Conservation (phyloP, 2,797 vertebrate species). For the Squalus acanthias region DNA sequence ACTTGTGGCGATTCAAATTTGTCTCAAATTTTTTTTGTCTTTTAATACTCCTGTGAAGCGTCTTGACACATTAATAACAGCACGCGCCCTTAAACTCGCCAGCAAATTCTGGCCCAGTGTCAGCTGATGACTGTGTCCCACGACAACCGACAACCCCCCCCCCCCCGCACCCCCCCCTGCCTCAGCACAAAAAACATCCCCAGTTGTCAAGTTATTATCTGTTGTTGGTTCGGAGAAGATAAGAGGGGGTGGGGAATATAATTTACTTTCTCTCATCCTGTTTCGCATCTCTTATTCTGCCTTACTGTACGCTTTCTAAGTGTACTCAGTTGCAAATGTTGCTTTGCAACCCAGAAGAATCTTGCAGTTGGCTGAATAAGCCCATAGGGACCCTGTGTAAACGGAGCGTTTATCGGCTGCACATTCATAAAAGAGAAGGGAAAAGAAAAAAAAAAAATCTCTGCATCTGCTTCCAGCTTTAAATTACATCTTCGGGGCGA, state of each 20-base stretch:
- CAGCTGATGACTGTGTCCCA: not conserved
- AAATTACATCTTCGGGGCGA: slow-evolving; percentile 53
- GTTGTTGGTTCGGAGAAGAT: not conserved
- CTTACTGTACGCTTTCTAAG: not conserved
- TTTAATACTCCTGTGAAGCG: too few species aligned
- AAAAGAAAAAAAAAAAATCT: slow-evolving; percentile 45
- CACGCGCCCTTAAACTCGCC: too few species aligned
- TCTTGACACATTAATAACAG: too few species aligned
- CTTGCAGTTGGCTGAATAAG: slow-evolving; percentile 41
- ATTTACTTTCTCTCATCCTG: not conserved
- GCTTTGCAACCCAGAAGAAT: slow-evolving; percentile 39
- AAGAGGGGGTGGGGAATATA: not conserved
- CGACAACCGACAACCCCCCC: not conserved
- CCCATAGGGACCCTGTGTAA: slow-evolving; percentile 48
- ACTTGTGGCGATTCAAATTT: too few species aligned
- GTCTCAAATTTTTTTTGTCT: too few species aligned
- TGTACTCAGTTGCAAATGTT: slow-evolving; percentile 22
- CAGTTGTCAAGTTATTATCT: not conserved
- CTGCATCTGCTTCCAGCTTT: slow-evolving; percentile 55
- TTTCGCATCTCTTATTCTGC: too few species aligned
- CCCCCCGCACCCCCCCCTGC: not conserved
- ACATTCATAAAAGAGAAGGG: slow-evolving; percentile 35
- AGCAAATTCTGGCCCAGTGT: too few species aligned
- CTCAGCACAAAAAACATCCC: not conserved
- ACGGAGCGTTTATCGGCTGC: slow-evolving; percentile 40